Evolutionary conservation across 2,113 vertebrate species (phyloP), one percentile per base, ranked within the genome.

Genomic region (Aspidoscelis tigris): DNA sequence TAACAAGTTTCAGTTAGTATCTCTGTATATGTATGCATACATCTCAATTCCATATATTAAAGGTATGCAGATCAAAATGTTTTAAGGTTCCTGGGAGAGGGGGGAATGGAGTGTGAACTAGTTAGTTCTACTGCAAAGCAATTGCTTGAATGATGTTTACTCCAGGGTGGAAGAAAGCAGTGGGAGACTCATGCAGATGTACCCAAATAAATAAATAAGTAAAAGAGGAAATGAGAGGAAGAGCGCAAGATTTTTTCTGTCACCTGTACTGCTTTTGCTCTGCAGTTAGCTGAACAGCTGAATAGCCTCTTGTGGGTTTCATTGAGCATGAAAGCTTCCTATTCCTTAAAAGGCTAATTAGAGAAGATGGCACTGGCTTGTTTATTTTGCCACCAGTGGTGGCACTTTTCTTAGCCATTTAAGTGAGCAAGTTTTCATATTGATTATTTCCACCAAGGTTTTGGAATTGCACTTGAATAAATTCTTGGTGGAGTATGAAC

Each of bases 301-400:
- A 84, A 78, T 16, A 92, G 82, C 3, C 61, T 69, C 72, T 22
- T 71, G n/a, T 26, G 84, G 85, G 9, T 76, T 93, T 93, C 88
- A 81, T 86, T 91, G 85, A 91, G 44, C 83, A 92, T 91, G 88
- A 69, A 92, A 91, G 71, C 75, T 89, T 41, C 71, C n/a, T 93
- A 84, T 93, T 90, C 84, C 64, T 72, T 77, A 85, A 94, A 91
- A 10, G 89, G 65, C 91, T 97, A 94, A 96, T 95, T 97, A 96
- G 91, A 81, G 68, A 47, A 44, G 76, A 81, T 84, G 76, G 33
- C 47, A 85, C 41, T 88, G 89, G 64, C 88, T 90, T 94, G 18
- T 20, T 10, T 43, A 18, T 92, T 92, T 89, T 41, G 88, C 68
- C 87, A 90, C 81, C 90, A 92, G 80, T 90, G 89, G 73, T 91